A percentile compares a stretch with the other conserved stretches of the same genome.
phyloP scores from a whole-genome alignment of 2,888 invertebrate genomes.

The Eilema griseolum region DNA sequence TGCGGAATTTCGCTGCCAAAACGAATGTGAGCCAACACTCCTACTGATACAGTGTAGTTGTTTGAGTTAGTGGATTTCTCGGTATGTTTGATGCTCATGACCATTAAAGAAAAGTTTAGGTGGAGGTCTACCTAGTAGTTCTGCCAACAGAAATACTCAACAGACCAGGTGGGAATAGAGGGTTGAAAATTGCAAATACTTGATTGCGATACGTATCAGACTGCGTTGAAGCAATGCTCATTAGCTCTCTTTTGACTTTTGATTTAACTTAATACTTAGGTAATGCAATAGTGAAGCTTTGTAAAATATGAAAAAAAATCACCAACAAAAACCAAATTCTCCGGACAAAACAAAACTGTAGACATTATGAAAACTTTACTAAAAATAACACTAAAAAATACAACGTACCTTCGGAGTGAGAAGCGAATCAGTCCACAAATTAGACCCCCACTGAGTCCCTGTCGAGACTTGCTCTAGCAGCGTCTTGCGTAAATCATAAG shows the following conservation, averaged over 20 bases:
- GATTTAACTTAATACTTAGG: no score
- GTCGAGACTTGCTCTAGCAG: constrained; percentile 23
- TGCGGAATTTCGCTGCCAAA: not conserved
- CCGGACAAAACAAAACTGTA: not conserved
- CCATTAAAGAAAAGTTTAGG: no score
- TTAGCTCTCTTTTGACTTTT: no score
- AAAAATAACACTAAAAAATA: not conserved
- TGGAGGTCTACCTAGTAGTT: no score
- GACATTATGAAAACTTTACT: not conserved
- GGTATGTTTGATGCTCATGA: not conserved
- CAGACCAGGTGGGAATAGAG: no score
- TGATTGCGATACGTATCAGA: no score
- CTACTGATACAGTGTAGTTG: not conserved
- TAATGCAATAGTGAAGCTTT: no score
- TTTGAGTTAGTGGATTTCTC: not conserved
- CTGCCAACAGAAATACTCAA: no score
- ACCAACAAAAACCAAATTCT: not conserved
- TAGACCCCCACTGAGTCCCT: constrained; percentile 39
- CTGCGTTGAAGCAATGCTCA: no score
- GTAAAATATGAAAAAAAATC: no score
- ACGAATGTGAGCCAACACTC: not conserved
- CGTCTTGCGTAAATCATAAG: constrained; percentile 64
- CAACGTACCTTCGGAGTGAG: not conserved
- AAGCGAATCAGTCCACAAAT: constrained; percentile 46
- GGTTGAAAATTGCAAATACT: no score